Percentiles rank a stretch among this genome's conserved stretches.
Evolutionary conservation across 64 coral and sea anemone genomes (phyloP).

Genomic region (Actinia tenebrosa): DNA sequence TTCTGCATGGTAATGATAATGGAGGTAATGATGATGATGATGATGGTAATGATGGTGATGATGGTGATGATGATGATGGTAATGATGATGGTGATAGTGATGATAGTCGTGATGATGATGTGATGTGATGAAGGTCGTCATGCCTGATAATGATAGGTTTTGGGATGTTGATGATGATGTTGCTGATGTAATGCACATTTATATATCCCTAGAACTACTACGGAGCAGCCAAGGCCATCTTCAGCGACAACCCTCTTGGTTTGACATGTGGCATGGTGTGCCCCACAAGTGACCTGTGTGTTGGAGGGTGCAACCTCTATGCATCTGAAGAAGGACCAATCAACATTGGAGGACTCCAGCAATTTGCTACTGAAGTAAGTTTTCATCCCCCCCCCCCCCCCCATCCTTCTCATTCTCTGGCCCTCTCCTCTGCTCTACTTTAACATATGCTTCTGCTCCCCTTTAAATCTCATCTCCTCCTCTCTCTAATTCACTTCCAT

Average conservation of each 20-base stretch:
- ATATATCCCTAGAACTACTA: slow-evolving; percentile 73
- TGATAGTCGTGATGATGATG: neutral
- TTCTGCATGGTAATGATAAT: neutral
- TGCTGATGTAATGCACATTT: neutral
- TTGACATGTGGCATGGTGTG: slow-evolving; percentile 97
- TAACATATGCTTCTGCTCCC: too few relatives aligned
- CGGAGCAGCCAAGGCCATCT: slow-evolving; percentile 95
- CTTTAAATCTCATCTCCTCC: too few relatives aligned
- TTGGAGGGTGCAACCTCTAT: slow-evolving; percentile 96
- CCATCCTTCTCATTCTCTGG: neutral
- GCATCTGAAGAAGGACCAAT: slow-evolving; percentile 98
- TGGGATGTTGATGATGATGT: neutral
- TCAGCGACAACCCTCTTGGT: slow-evolving; percentile 97
- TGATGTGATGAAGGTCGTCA: neutral
- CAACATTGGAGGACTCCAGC: slow-evolving; percentile 94
- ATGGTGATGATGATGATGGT: neutral
- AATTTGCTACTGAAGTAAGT: slow-evolving; percentile 94
- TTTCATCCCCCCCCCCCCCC: too few relatives aligned
- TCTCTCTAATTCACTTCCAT: too few relatives aligned
- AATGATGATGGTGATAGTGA: neutral
- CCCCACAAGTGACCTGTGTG: slow-evolving; percentile 98
- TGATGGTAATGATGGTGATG: neutral
- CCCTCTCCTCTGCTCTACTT: too few relatives aligned
- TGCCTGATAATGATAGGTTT: neutral
- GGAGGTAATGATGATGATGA: neutral